Conservation (phyloP, 2,797 vertebrate species). For the Delichon dasypus region DNA sequence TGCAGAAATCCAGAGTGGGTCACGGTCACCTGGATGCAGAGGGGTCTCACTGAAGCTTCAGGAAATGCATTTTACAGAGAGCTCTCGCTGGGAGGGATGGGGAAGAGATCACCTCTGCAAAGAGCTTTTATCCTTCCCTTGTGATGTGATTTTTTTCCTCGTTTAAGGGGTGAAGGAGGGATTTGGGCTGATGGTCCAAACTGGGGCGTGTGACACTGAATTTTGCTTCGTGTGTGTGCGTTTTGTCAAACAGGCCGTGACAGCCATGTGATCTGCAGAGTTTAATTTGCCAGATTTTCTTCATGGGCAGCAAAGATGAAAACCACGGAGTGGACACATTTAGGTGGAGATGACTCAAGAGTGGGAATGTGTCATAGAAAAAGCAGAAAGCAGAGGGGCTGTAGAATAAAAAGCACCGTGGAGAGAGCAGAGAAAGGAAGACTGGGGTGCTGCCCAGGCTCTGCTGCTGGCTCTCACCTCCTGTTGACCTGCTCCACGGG, state of each 20-base stretch:
- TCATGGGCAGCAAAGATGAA: not conserved
- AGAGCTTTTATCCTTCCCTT: not conserved
- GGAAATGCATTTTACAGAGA: not conserved
- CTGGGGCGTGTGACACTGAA: fast-evolving
- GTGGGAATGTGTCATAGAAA: not conserved
- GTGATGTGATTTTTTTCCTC: not conserved
- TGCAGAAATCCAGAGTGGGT: not conserved
- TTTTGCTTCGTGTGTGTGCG: not conserved
- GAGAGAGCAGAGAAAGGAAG: not conserved
- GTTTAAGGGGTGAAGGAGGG: not conserved
- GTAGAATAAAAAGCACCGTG: fast-evolving
- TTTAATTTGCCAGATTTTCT: not conserved
- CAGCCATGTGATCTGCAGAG: not conserved
- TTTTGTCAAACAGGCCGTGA: not conserved
- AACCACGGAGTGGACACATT: not conserved
- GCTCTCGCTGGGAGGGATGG: not conserved
- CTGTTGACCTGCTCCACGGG: constrained; percentile 76
- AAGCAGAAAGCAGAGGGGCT: not conserved
- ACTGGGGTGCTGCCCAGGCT: fast-evolving
- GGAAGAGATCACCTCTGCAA: not conserved
- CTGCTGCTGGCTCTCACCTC: constrained; percentile 51
- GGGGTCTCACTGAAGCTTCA: not conserved
- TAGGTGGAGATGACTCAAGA: not conserved
- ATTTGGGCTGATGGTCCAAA: not conserved
- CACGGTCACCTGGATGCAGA: not conserved